Conservation (phyloP, 1,140 invertebrate species). For the Antheraea pernyi region DNA sequence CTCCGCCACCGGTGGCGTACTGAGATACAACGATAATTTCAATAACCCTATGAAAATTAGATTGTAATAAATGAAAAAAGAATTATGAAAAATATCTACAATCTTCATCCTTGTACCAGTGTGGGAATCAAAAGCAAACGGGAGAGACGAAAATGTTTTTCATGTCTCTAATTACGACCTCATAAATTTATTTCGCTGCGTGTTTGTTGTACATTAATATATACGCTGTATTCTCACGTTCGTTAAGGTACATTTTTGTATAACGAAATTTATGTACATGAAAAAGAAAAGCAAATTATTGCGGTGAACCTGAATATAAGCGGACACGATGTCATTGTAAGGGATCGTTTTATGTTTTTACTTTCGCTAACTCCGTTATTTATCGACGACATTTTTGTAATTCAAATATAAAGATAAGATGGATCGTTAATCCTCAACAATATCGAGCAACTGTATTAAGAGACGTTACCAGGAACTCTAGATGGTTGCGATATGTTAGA, state of each 20-base stretch:
- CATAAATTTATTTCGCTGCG: constrained; percentile 3
- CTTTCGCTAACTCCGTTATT: too few species aligned
- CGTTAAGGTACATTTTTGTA: background rate
- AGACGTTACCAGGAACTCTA: too few species aligned
- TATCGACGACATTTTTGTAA: too few species aligned
- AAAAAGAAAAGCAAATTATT: background rate
- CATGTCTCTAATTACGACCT: constrained; percentile 13
- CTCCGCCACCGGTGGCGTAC: too few species aligned
- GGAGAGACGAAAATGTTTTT: constrained; percentile 16
- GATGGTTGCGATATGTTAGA: too few species aligned
- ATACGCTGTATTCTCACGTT: background rate
- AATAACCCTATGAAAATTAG: too few species aligned
- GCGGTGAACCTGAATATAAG: background rate
- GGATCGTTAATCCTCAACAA: too few species aligned
- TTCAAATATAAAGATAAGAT: too few species aligned
- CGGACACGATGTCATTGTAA: background rate
- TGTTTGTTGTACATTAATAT: background rate
- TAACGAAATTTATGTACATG: background rate
- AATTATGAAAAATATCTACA: background rate
- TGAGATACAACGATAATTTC: too few species aligned
- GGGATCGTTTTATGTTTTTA: too few species aligned
- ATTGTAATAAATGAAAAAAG: too few species aligned
- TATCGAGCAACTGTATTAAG: too few species aligned
- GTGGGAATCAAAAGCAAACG: constrained; percentile 15
- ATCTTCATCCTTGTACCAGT: background rate